Base-by-base conservation (phyloP, 1,140 invertebrate species). In the Hyphantria cunea region DNA sequence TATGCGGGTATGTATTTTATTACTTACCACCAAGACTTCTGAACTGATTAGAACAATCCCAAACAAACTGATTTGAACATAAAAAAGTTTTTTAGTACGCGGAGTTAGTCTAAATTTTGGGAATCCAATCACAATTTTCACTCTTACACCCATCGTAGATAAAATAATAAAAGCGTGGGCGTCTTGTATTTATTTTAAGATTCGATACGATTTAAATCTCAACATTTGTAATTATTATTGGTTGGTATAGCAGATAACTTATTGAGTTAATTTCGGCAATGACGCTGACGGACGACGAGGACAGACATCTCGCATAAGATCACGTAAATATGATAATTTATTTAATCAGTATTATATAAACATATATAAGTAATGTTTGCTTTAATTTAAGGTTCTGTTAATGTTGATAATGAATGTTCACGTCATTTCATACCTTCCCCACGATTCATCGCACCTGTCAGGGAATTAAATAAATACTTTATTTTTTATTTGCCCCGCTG, bases 81-180 rank as follows among this genome's bases (percentile, higher is more conserved):
- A 58, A 58, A 58, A 58, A 47, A 56, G 53, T 56, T 56, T 56
- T n/a, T 58, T 58, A 58, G 53, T 56, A 33, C 45, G 45, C 45
- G 45, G 3, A 49, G 45, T 37, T 58, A 49, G 45, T 47, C 42
- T 45, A 56, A 56, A 56, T 56, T 58, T 58, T 58, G 55, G 55
- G 17, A 31, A 58, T 58, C 55, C 55, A 58, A 58, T 58, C 55
- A 49, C 34, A 32, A 58, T 58, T 58, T 58, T 48, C 47, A 58
- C 34, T 58, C 49, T 58, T 58, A 58, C 47, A 25, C 55, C 55
- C 44, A 39, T 48, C 55, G 14, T 58, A 49, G 45, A 58, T 58
- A 48, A 34, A 47, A 17, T 47, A 34, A 11, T 37, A 33, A 17
- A 25, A 34, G 41, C 3, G 41, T 44, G 11, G 8, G 25, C 4